Percentiles rank a stretch among this genome's conserved stretches.
These are phyloP conservation scores for Salvelinus namaycush DNA, from an alignment of 2,113 vertebrate species.

Conservation along the genomic window DNA sequence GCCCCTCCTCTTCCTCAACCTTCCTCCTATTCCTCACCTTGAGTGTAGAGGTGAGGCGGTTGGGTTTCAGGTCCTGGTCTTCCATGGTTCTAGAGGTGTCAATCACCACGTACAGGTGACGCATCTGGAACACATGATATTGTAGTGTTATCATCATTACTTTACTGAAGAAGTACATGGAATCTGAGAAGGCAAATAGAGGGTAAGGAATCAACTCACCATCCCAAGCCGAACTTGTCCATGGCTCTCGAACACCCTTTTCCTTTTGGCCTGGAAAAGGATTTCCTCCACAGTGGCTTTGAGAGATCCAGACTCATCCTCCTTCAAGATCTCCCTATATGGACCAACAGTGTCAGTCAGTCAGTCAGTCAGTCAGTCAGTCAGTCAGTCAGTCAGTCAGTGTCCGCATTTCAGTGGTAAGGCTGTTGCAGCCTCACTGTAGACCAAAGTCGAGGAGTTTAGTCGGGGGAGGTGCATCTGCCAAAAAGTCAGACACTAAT, in stretches of 20 bases:
- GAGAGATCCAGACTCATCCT: slow-evolving; percentile 95
- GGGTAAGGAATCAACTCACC: slow-evolving; percentile 73
- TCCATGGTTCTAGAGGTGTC: slow-evolving; percentile 96
- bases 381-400: too few relatives aligned
- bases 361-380: too few relatives aligned
- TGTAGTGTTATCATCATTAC: too few relatives aligned
- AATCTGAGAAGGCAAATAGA: not conserved
- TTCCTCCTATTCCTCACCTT: slow-evolving; percentile 74
- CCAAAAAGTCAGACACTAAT: too few relatives aligned
- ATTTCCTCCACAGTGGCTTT: slow-evolving; percentile 95
- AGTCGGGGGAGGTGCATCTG: too few relatives aligned
- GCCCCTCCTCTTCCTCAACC: not conserved
- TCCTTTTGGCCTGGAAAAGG: slow-evolving; percentile 92
- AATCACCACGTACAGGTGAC: slow-evolving; percentile 90
- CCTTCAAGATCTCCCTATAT: slow-evolving; percentile 92
- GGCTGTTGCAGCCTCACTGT: not conserved
- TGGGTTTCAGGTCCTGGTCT: slow-evolving; percentile 95
- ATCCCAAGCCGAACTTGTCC: slow-evolving; percentile 95
- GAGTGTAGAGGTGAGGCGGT: slow-evolving; percentile 85
- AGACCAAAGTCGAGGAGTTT: too few relatives aligned
- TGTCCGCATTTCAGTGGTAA: too few relatives aligned
- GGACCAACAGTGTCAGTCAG: not conserved
- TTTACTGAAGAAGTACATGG: not conserved
- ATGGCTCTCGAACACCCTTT: slow-evolving; percentile 87
- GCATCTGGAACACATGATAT: slow-evolving; percentile 83